Evolutionary conservation across 2,113 vertebrate genomes (phyloP), one percentile per base, ranked within the genome.

Genomic region (Alethe castanea): DNA sequence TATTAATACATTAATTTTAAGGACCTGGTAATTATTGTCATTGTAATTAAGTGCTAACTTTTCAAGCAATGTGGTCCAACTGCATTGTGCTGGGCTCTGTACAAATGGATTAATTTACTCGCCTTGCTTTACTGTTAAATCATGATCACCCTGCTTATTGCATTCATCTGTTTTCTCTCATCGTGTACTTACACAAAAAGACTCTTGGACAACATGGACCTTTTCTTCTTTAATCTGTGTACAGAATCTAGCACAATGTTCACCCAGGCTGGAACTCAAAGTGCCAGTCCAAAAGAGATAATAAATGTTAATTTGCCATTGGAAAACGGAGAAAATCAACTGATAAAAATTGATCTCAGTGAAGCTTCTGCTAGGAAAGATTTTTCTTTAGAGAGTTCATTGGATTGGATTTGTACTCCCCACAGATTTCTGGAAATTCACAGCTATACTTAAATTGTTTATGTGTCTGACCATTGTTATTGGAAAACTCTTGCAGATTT

Each of bases 1-100:
- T 88, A 88, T 78, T 66, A 78, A 94, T 90, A 24, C 12, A 45
- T 78, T 71, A 40, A 73, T 81, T 94, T 88, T 59, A 90, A 93
- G 88, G 54, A 12, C 19, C 42, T 76, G 66, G n/a, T 70, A 64
- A 92, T 77, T 72, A 71, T 14, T 94, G 35, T 54, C 76, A 66
- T 61, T 91, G 59, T 66, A 65, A 89, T 65, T 88, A 88, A 90
- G 62, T 77, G 90, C 31, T 59, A 72, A 70, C 6, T 4, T 47
- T 56, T 42, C 56, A 73, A 87, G 71, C 36, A 44, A 40, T 48
- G 56, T 60, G 60, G 28, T 64, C 64, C 70, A 66, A 25, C 40
- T 88, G 36, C 47, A 59, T 31, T 64, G 52, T 95, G 48, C 18
- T 29, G 65, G 28, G 18, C 19, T 70, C n/a, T 56, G 47, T 48